These are phyloP conservation scores for Orchesellides sinensis DNA, from an alignment of 2,888 invertebrate genomes.

Conservation along the genomic window DNA sequence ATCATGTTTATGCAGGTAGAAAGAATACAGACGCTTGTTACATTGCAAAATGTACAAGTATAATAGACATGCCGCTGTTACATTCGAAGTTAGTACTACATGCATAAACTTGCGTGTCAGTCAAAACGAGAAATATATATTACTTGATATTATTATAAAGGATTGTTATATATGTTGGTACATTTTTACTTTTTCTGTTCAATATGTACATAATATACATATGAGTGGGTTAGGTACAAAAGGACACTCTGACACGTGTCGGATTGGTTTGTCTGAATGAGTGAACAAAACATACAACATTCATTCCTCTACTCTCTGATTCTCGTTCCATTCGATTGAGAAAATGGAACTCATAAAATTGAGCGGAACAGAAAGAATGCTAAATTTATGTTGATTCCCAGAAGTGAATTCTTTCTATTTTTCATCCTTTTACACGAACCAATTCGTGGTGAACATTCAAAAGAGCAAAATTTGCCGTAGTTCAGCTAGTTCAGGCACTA, in stretches of 20 bases:
- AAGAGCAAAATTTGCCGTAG: too few species aligned
- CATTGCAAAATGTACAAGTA: too few species aligned
- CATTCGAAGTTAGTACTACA: too few species aligned
- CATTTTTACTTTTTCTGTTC: neutral
- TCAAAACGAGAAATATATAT: too few species aligned
- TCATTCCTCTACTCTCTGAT: slow-evolving; percentile 24
- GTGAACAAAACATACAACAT: neutral
- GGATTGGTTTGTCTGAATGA: slow-evolving; percentile 51
- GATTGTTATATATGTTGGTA: too few species aligned
- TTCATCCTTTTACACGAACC: neutral
- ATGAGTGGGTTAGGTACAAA: too few species aligned
- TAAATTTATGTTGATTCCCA: slow-evolving; percentile 32
- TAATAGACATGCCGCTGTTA: too few species aligned
- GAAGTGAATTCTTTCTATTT: neutral
- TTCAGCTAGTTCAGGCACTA: too few species aligned
- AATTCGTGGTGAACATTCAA: too few species aligned
- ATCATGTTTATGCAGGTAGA: slow-evolving; percentile 41
- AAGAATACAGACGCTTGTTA: neutral
- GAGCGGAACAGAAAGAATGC: slow-evolving; percentile 25
- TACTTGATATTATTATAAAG: too few species aligned
- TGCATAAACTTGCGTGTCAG: too few species aligned
- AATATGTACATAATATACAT: neutral
- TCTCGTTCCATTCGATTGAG: slow-evolving; percentile 22
- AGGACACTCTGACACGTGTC: slow-evolving; percentile 57
- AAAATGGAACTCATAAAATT: slow-evolving; percentile 44